phyloP scores from a whole-genome alignment of 2,113 vertebrate species.

The Myotis brandtii region DNA sequence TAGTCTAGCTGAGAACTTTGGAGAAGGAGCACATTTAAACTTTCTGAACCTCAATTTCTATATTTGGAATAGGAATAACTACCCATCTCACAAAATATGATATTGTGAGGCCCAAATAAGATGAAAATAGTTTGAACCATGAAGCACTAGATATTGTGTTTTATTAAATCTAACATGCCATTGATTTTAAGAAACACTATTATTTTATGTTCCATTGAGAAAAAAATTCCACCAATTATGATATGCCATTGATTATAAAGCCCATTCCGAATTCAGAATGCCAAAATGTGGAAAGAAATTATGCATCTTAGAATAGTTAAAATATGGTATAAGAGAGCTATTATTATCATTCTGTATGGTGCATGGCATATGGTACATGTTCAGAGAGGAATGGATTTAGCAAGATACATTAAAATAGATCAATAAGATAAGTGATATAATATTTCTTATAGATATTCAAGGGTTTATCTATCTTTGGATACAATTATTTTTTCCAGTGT shows the following conservation, averaged over 20 bases:
- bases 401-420: conserved; percentile 7
- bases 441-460: conserved; percentile 52
- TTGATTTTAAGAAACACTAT: conserved; percentile 36
- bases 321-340: conserved; percentile 26
- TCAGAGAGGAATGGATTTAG: conserved; percentile 58
- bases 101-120: background rate
- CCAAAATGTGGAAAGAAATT: background rate
- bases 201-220: conserved; percentile 30
- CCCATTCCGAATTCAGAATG: background rate
- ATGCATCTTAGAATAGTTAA: conserved; percentile 50
- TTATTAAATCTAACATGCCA: conserved; percentile 6
- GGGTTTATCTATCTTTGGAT: background rate
- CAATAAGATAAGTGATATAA: conserved; percentile 11
- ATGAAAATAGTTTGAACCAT: background rate
- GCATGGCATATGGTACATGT: conserved; percentile 40
- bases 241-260: background rate
- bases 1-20: background rate
- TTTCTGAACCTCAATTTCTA: background rate
- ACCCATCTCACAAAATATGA: background rate
- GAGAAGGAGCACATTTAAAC: background rate
- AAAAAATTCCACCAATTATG: background rate
- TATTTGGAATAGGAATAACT: conserved; percentile 26
- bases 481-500: background rate
- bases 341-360: conserved; percentile 52
- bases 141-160: background rate